Evolutionary conservation across 2,113 vertebrate species (phyloP).

Genomic region (Pavo muticus): DNA sequence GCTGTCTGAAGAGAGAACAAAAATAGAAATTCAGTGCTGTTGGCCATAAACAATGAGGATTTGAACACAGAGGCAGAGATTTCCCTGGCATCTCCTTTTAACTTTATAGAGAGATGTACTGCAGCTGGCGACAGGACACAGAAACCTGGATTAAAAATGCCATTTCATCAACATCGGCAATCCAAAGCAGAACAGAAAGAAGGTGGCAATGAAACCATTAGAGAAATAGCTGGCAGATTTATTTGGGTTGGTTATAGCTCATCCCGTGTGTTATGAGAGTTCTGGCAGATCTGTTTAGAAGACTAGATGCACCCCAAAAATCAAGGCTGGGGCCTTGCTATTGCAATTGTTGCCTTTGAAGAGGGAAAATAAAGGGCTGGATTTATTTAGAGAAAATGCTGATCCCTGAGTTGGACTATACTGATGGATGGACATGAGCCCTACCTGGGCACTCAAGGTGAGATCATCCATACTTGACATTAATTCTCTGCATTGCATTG

Average conservation of each 20-base stretch:
- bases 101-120: background rate
- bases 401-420: background rate
- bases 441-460: background rate
- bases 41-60: background rate
- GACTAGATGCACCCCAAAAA: background rate
- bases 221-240: background rate
- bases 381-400: background rate
- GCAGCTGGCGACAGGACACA: background rate
- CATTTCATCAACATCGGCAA: background rate
- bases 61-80: background rate
- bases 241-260: background rate
- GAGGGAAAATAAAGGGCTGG: background rate
- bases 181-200: background rate
- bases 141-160: background rate
- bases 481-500: background rate
- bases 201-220: background rate
- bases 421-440: background rate
- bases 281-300: background rate
- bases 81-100: background rate
- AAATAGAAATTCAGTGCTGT: background rate
- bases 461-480: background rate
- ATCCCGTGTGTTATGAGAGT: background rate
- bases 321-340: background rate
- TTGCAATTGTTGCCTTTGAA: background rate
- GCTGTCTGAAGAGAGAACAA: background rate